Conservation (phyloP, 2,888 invertebrate genomes). For the Drosophila tripunctata region DNA sequence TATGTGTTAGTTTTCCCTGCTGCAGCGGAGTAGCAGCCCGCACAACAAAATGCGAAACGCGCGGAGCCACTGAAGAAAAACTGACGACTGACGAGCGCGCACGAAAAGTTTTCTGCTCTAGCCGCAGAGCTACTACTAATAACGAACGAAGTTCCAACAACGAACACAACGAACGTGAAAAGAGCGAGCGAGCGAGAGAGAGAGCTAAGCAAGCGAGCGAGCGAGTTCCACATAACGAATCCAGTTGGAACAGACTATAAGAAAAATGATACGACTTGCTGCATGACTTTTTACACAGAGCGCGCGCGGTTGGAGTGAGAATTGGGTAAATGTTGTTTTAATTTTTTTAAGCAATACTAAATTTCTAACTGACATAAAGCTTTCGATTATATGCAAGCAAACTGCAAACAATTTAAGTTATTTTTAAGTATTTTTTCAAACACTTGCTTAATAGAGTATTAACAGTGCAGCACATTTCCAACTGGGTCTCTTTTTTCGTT, state of each 20-base stretch:
- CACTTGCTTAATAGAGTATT: too few species aligned
- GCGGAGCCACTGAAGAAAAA: constrained; percentile 81
- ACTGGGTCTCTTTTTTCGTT: constrained; percentile 32
- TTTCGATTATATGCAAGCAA: too few species aligned
- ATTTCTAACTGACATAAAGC: too few species aligned
- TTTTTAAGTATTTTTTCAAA: too few species aligned
- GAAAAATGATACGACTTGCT: constrained; percentile 16
- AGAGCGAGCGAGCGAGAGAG: constrained; percentile 34
- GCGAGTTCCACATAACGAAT: constrained; percentile 58
- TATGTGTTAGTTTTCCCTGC: constrained; percentile 69
- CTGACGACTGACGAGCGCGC: constrained; percentile 73
- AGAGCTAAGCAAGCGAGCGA: constrained; percentile 48
- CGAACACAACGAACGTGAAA: too few species aligned
- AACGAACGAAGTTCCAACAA: constrained; percentile 62
- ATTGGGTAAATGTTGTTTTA: too few species aligned
- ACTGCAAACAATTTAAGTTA: too few species aligned
- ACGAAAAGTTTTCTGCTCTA: constrained; percentile 65
- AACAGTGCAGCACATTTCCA: constrained; percentile 9
- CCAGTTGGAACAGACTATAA: constrained; percentile 27
- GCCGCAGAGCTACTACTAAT: constrained; percentile 34
- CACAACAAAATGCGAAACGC: constrained; percentile 78
- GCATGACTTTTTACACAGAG: constrained; percentile 6
- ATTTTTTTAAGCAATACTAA: too few species aligned
- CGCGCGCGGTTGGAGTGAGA: not conserved
- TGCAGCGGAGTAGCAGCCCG: constrained; percentile 78